phyloP scores from a whole-genome alignment of 2,113 vertebrate species.

The Heteronetta atricapilla region DNA sequence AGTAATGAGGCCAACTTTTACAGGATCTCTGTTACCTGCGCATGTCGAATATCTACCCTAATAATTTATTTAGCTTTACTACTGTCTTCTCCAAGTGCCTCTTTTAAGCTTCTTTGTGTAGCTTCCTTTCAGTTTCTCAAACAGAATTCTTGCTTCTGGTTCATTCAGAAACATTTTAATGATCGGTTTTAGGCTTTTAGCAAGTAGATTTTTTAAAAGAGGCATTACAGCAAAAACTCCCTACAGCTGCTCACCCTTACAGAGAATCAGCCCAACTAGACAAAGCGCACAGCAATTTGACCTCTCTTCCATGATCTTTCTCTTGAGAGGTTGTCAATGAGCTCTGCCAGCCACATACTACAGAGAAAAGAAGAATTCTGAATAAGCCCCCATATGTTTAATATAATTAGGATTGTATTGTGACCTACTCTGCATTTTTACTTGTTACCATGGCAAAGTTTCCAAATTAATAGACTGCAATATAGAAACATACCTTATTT shows the following conservation, averaged over 20 bases:
- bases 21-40: not conserved
- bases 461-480: not conserved
- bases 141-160: not conserved
- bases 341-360: not conserved
- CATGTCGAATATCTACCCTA: not conserved
- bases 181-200: not conserved
- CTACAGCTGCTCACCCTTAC: not conserved
- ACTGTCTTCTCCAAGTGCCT: not conserved
- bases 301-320: not conserved
- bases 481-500: not conserved
- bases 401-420: not conserved
- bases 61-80: not conserved
- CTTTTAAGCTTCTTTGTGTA: not conserved
- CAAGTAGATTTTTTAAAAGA: not conserved
- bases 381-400: not conserved
- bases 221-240: not conserved
- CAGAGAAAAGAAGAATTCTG: not conserved
- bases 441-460: not conserved
- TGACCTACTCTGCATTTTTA: not conserved
- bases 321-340: not conserved
- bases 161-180: not conserved
- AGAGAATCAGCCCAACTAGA: not conserved
- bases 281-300: not conserved
- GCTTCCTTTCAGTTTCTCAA: not conserved
- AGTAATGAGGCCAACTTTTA: not conserved